A percentile compares a stretch with the other conserved stretches of the same genome.
Evolutionary conservation across 2,888 invertebrate genomes (phyloP).

Genomic region (Ophion slaviceki): DNA sequence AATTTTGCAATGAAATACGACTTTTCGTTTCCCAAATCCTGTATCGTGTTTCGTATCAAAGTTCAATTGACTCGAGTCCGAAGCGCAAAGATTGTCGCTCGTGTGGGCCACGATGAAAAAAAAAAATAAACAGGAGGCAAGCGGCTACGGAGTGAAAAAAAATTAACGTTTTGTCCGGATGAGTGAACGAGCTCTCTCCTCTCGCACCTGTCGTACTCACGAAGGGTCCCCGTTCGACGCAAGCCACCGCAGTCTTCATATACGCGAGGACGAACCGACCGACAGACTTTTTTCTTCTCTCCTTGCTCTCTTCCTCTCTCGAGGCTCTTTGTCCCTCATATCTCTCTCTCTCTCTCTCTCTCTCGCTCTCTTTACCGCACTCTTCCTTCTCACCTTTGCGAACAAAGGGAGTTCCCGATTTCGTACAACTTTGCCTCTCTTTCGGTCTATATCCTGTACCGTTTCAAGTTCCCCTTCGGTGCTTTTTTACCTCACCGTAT

Average conservation of each 20-base stretch:
- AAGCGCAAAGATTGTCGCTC: neutral
- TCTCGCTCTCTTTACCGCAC: constrained; percentile 30
- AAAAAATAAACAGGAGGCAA: constrained; percentile 12
- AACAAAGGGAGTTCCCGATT: constrained; percentile 73
- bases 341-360: constrained; percentile 22
- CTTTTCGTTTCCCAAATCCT: too few species aligned
- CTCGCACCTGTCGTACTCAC: constrained; percentile 68
- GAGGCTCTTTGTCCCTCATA: too few species aligned
- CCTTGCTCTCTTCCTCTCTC: constrained; percentile 42
- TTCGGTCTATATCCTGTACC: constrained; percentile 36
- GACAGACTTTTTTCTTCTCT: constrained; percentile 43
- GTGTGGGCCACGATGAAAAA: neutral
- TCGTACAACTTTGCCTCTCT: constrained; percentile 66
- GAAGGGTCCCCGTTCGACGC: constrained; percentile 49
- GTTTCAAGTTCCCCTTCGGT: constrained; percentile 44
- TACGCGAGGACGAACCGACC: constrained; percentile 61
- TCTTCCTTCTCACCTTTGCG: constrained; percentile 60
- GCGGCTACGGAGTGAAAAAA: constrained; percentile 59
- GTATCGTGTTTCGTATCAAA: too few species aligned
- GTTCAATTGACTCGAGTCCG: neutral
- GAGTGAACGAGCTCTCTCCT: constrained; percentile 52
- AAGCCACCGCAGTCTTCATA: constrained; percentile 48
- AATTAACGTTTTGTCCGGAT: constrained; percentile 64
- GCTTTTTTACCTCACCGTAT: constrained; percentile 25
- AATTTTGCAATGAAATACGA: too few species aligned